phyloP scores from a whole-genome alignment of 2,797 vertebrate genomes.

The Odontamblyopus rebecca region DNA sequence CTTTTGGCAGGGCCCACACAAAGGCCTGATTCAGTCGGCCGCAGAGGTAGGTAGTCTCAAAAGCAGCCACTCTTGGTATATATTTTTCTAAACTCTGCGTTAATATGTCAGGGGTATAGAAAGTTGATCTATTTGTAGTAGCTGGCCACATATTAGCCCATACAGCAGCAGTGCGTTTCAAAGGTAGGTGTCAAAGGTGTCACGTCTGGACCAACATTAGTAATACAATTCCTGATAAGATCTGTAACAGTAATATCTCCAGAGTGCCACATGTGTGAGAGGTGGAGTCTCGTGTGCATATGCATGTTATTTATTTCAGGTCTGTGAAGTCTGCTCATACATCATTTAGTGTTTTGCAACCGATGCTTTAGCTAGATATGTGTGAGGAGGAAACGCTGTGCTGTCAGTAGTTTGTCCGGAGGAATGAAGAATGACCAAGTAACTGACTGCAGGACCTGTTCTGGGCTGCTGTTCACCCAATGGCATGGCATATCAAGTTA shows the following conservation, averaged over 20 bases:
- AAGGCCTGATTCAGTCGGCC: slow-evolving; percentile 75
- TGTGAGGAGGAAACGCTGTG: slow-evolving; percentile 49
- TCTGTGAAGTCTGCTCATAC: slow-evolving; percentile 53
- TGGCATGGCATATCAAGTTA: slow-evolving; percentile 23
- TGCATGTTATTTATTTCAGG: slow-evolving; percentile 58
- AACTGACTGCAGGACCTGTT: slow-evolving; percentile 44
- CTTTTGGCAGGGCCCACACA: slow-evolving; percentile 74
- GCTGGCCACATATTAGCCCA: slow-evolving; percentile 39
- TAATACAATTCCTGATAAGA: slow-evolving; percentile 48
- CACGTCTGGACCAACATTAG: slow-evolving; percentile 13
- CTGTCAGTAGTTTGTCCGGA: slow-evolving; percentile 49
- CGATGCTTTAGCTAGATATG: slow-evolving; percentile 47
- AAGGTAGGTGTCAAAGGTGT: slow-evolving; percentile 5
- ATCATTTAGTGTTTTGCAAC: slow-evolving; percentile 52
- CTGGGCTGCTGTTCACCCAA: slow-evolving; percentile 10
- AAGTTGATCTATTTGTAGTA: slow-evolving; percentile 30
- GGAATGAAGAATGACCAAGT: slow-evolving; percentile 46
- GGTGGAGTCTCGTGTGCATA: slow-evolving; percentile 52
- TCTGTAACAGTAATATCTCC: slow-evolving; percentile 39
- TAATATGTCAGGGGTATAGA: slow-evolving; percentile 34
- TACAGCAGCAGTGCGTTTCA: slow-evolving; percentile 7
- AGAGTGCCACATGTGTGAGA: slow-evolving; percentile 31
- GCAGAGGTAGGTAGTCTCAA: slow-evolving; percentile 69
- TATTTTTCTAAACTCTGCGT: slow-evolving; percentile 55
- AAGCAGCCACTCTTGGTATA: slow-evolving; percentile 62